phyloP scores from a whole-genome alignment of 2,113 vertebrate species.

The Semnornis frantzii region DNA sequence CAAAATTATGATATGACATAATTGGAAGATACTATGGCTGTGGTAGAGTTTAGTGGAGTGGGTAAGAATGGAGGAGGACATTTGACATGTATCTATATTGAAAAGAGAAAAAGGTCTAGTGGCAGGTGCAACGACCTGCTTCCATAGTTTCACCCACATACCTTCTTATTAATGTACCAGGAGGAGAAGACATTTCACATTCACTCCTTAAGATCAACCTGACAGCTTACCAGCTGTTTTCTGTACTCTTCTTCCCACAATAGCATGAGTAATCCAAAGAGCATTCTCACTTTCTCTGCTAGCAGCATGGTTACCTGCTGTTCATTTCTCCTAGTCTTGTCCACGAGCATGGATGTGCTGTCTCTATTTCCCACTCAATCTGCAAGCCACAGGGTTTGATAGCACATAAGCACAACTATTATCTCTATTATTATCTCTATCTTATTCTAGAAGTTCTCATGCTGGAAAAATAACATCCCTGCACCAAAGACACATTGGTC shows the following conservation, averaged over 20 bases:
- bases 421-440: neutral
- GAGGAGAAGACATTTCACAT: constrained; percentile 68
- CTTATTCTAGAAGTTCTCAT: neutral
- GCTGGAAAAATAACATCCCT: neutral
- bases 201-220: constrained; percentile 69
- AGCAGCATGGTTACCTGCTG: constrained; percentile 67
- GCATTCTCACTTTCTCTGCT: constrained; percentile 61
- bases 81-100: neutral
- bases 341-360: neutral
- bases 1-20: neutral
- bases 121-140: neutral
- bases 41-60: neutral
- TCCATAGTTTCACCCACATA: constrained; percentile 48
- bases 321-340: constrained; percentile 49
- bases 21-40: neutral
- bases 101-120: neutral
- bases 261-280: constrained; percentile 56
- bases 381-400: constrained; percentile 4
- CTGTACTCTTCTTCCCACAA: constrained; percentile 72
- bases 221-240: constrained; percentile 78
- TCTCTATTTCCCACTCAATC: constrained; percentile 29
- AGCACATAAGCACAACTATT: neutral
- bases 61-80: neutral
- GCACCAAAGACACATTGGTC: neutral
- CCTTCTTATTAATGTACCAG: constrained; percentile 49